These are phyloP conservation scores for Nyctibius grandis DNA, from an alignment of 2,797 vertebrate species.

Conservation along the genomic window DNA sequence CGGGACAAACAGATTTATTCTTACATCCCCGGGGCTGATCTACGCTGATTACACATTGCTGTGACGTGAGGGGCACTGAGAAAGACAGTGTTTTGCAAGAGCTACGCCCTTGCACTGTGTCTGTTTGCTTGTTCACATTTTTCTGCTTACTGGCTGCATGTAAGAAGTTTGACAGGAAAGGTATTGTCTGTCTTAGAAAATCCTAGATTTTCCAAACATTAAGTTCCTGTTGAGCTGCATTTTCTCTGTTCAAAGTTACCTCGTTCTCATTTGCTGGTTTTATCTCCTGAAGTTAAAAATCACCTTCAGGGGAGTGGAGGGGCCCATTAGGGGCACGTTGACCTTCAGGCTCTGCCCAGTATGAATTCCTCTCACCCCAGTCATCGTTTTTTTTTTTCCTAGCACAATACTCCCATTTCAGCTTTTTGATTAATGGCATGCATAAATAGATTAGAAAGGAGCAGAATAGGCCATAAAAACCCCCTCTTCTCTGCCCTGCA, in stretches of 20 bases:
- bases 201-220: not conserved
- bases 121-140: not conserved
- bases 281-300: not conserved
- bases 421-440: constrained; percentile 8
- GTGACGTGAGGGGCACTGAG: accelerated
- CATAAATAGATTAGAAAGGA: constrained; percentile 24
- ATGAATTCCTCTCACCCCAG: not conserved
- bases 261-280: not conserved
- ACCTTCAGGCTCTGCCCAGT: constrained; percentile 22
- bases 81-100: not conserved
- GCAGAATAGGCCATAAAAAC: not conserved
- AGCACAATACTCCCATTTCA: not conserved
- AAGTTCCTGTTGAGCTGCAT: not conserved
- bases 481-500: not conserved
- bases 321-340: not conserved
- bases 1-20: not conserved
- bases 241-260: not conserved
- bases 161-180: not conserved
- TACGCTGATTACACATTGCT: not conserved
- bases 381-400: not conserved
- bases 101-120: not conserved
- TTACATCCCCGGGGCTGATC: not conserved
- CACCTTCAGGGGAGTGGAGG: not conserved
- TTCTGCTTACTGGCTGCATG: not conserved
- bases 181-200: not conserved